These are phyloP conservation scores for Malurus cyaneus DNA, from an alignment of 2,113 vertebrate genomes.

Conservation along the genomic window DNA sequence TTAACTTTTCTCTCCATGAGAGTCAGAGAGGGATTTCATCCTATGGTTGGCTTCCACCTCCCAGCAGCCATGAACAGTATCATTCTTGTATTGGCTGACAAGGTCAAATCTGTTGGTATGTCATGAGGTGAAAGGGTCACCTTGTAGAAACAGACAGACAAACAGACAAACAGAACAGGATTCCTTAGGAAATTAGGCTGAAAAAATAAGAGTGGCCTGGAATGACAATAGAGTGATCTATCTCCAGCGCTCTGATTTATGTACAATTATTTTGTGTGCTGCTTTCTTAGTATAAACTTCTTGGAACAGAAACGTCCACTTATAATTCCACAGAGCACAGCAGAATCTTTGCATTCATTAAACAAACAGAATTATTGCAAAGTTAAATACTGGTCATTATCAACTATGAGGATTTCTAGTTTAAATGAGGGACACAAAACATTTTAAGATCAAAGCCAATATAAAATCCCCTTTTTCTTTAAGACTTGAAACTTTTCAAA, in stretches of 20 bases:
- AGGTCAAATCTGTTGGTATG: neutral
- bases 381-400: neutral
- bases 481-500: neutral
- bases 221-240: neutral
- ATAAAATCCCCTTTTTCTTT: neutral
- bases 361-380: neutral
- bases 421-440: neutral
- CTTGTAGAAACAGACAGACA: neutral
- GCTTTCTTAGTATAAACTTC: neutral
- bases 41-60: neutral
- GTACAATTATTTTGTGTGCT: neutral
- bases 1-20: neutral
- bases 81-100: neutral
- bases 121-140: neutral
- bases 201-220: neutral
- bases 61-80: neutral
- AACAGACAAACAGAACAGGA: neutral
- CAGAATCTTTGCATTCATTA: neutral
- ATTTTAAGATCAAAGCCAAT: neutral
- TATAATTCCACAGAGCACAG: neutral
- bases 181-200: neutral
- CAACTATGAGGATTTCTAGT: neutral
- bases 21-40: neutral
- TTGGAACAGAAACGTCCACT: neutral
- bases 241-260: neutral